Conservation (phyloP, 2,888 invertebrate genomes). For the Pyrrhosoma nymphula region DNA sequence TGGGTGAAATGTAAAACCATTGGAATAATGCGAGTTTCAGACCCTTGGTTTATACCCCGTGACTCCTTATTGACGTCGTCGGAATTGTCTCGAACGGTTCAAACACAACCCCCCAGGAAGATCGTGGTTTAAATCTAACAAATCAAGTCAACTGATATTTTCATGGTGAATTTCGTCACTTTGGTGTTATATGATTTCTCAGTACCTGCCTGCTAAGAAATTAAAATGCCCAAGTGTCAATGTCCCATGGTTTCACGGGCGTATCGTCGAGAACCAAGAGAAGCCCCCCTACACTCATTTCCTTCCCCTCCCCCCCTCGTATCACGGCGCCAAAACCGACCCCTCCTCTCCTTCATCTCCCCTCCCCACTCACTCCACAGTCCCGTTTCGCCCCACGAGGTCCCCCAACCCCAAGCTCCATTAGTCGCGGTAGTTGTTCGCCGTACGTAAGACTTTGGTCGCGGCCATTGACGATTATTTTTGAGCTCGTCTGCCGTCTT, state of each 20-base stretch:
- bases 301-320: background rate
- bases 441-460: background rate
- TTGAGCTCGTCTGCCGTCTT: background rate
- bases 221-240: background rate
- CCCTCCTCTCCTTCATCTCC: background rate
- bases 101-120: too few relatives aligned
- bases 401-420: background rate
- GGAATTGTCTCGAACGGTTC: too few relatives aligned
- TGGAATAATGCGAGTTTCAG: too few relatives aligned
- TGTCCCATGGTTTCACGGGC: conserved; percentile 6
- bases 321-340: background rate
- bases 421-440: background rate
- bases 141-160: too few relatives aligned
- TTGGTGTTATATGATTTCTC: too few relatives aligned
- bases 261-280: background rate
- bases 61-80: too few relatives aligned
- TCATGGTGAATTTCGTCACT: too few relatives aligned
- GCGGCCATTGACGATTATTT: conserved; percentile 12
- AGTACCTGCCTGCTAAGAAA: too few relatives aligned
- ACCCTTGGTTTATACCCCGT: too few relatives aligned
- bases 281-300: too few relatives aligned
- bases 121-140: too few relatives aligned
- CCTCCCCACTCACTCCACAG: background rate
- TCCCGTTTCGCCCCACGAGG: background rate
- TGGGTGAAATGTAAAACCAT: too few relatives aligned